Evolutionary conservation across 2,113 vertebrate genomes (phyloP).

Genomic region (Misgurnus anguillicaudatus): DNA sequence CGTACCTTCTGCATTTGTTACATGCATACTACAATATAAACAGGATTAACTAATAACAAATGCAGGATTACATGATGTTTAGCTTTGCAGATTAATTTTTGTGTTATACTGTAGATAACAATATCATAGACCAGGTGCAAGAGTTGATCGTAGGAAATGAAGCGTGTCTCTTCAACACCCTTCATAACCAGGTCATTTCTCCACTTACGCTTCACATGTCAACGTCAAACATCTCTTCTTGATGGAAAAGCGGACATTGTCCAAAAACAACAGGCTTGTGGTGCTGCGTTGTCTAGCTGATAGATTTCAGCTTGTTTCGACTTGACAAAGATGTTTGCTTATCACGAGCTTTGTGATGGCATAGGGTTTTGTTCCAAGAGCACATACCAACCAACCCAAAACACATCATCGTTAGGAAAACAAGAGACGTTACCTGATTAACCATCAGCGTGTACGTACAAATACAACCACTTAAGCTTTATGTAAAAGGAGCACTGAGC

Average conservation of each 20-base stretch:
- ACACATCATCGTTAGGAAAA: not conserved
- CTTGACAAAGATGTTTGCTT: slow-evolving; percentile 18
- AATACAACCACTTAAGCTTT: not conserved
- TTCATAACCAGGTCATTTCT: slow-evolving; percentile 11
- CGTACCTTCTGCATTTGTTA: too few species aligned
- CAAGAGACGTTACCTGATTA: not conserved
- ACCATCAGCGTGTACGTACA: slow-evolving; percentile 4
- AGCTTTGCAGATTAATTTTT: not conserved
- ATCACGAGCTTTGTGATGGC: not conserved
- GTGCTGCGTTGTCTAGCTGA: not conserved
- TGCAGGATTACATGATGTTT: too few species aligned
- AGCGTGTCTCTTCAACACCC: not conserved
- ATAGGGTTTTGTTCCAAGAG: not conserved
- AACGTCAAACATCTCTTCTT: not conserved
- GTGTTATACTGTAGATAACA: not conserved
- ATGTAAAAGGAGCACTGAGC: not conserved
- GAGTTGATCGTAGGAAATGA: not conserved
- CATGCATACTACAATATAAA: too few species aligned
- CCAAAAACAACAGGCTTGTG: not conserved
- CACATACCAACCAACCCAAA: slow-evolving; percentile 6
- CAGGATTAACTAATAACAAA: too few species aligned
- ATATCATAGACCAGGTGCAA: not conserved
- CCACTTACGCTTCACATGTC: slow-evolving; percentile 1
- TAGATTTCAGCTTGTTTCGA: not conserved
- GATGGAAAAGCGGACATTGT: not conserved